Base-by-base conservation (phyloP, 2,113 vertebrate species). In the Calyptomena viridis region DNA sequence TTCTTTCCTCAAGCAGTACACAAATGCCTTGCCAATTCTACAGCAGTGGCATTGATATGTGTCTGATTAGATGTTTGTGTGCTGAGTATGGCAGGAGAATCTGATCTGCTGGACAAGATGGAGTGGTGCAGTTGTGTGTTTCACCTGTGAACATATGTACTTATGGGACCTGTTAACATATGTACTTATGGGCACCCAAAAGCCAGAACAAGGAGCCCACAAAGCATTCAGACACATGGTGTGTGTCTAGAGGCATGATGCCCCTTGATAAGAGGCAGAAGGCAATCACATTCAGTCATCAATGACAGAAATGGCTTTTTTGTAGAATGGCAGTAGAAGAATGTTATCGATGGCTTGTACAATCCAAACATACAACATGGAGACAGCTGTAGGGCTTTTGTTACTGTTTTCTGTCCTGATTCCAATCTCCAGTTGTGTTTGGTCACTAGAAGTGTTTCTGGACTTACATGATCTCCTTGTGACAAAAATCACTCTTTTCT, bases 371-470 rank as follows among this genome's bases (percentile, higher is more conserved):
- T 10, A 52, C 77, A 86, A 87, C 2, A 4, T 80, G 0, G 1
- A 92, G 55, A 81, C 92, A 95, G 84, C 90, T 95, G 94, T 72
- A 86, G 58, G 68, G 73, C 21, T 87, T 82, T 58, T 89, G 59
- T 92, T 94, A 42, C 84, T 95, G 47, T 88, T 93, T 40, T 74
- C 28, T 46, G 79, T 95, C 85, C 75, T 55, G 69, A 84, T 95
- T 96, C 44, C 87, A 69, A 8, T 90, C 75, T 93, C 3, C 23
- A 49, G 39, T 59, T 66, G 37, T 2, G 5, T 77, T 80, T 89
- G 76, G 73, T 94, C 78, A 74, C 2, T 11, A 63, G n/a, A 85
- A 68, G 24, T 16, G 58, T 91, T 91, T 56, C 77, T 64, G 39
- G 46, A 53, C 0, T 2, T 62, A 23, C 9, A 0, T 58, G 75